A percentile compares a stretch with the other conserved stretches of the same genome.
Evolutionary conservation across 2,113 vertebrate genomes (phyloP).

Genomic region (Cepphus grylle): DNA sequence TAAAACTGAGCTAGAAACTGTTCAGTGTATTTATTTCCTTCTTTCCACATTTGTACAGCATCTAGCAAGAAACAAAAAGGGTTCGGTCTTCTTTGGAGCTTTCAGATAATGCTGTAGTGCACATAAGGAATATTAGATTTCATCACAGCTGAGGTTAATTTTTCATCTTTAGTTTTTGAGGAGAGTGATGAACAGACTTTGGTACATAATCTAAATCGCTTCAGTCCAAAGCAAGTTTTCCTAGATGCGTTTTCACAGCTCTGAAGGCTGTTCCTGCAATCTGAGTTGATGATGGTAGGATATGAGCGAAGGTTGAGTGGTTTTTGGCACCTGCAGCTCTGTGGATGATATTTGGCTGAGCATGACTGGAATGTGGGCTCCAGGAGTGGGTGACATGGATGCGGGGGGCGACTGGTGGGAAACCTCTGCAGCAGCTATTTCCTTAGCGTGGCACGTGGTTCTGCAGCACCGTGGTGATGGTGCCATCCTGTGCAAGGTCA

Average conservation of each 20-base stretch:
- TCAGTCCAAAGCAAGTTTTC: background rate
- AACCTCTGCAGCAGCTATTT: background rate
- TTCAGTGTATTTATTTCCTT: background rate
- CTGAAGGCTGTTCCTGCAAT: background rate
- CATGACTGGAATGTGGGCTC: background rate
- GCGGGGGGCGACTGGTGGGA: background rate
- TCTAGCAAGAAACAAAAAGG: background rate
- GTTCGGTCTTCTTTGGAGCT: background rate
- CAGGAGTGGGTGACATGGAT: background rate
- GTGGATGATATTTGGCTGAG: background rate
- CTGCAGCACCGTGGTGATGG: background rate
- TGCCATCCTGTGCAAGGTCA: background rate
- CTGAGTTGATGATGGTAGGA: background rate
- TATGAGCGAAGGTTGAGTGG: background rate
- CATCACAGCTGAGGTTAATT: background rate
- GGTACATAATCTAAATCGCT: background rate
- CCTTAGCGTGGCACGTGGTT: rapidly evolving
- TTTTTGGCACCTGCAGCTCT: background rate
- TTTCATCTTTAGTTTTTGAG: background rate
- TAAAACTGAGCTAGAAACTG: background rate
- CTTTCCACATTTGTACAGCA: background rate
- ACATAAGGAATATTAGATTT: background rate
- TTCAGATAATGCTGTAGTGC: background rate
- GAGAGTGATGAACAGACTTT: background rate
- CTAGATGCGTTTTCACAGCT: background rate